These are phyloP conservation scores for Trematomus loennbergii DNA, from an alignment of 2,113 vertebrate genomes.

Conservation along the genomic window DNA sequence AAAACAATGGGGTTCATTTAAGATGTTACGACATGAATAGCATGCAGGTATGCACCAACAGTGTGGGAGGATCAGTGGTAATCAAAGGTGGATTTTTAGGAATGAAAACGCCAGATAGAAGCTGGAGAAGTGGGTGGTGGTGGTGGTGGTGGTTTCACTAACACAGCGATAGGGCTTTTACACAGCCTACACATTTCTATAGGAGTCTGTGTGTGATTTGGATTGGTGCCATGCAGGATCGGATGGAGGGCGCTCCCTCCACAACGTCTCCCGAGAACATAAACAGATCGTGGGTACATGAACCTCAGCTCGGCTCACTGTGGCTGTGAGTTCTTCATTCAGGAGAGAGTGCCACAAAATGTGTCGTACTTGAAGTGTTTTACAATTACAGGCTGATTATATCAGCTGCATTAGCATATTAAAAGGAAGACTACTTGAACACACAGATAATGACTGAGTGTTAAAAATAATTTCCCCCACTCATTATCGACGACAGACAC, in stretches of 20 bases:
- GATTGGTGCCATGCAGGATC: constrained; percentile 17
- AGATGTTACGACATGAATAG: constrained; percentile 61
- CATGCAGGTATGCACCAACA: constrained; percentile 31
- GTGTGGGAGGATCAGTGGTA: constrained; percentile 55
- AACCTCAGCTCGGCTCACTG: constrained; percentile 26
- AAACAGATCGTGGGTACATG: constrained; percentile 34
- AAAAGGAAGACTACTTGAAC: constrained; percentile 81
- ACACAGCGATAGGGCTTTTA: neutral
- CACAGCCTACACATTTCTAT: constrained; percentile 46
- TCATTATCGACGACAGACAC: constrained; percentile 73
- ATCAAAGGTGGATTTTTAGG: constrained; percentile 61
- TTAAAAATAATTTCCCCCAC: constrained; percentile 77
- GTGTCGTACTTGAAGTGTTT: constrained; percentile 79
- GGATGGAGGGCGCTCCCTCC: constrained; percentile 23
- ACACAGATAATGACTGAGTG: constrained; percentile 79
- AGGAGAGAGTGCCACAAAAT: constrained; percentile 57
- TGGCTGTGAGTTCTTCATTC: constrained; percentile 77
- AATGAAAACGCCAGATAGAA: constrained; percentile 25
- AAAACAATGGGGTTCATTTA: constrained; percentile 72
- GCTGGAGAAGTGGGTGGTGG: neutral
- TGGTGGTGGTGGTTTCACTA: neutral
- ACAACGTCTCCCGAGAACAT: constrained; percentile 22
- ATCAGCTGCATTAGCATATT: constrained; percentile 82
- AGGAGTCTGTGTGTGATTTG: constrained; percentile 38
- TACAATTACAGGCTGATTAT: constrained; percentile 81